Conservation (phyloP, 2,797 vertebrate species). For the Manis pentadactyla region DNA sequence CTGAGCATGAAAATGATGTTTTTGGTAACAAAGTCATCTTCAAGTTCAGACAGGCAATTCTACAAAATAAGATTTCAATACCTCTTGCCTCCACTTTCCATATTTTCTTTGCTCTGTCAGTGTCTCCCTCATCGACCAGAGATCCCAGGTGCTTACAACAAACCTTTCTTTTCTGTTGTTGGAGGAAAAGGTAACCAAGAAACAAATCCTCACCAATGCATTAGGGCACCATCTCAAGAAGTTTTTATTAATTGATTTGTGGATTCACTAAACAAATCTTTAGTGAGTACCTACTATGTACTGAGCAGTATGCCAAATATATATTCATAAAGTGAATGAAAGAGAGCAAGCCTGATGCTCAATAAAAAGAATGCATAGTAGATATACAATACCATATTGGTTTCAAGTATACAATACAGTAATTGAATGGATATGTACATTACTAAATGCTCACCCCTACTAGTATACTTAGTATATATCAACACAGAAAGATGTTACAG, state of each 20-base stretch:
- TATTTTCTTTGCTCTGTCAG: neutral
- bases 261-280: neutral
- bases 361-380: neutral
- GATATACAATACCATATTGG: too few species aligned
- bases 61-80: neutral
- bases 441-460: too few species aligned
- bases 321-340: neutral
- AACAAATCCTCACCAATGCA: neutral
- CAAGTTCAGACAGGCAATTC: neutral
- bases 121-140: neutral
- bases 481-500: too few species aligned
- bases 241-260: neutral
- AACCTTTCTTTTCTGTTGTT: neutral
- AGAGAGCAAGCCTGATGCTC: neutral
- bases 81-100: neutral
- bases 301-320: neutral
- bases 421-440: too few species aligned
- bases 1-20: neutral
- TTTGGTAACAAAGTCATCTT: neutral
- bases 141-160: neutral
- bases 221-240: neutral
- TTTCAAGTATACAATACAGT: too few species aligned
- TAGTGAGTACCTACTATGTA: neutral
- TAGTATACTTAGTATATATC: too few species aligned
- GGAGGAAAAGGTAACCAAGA: neutral